These are phyloP conservation scores for Hyaena hyaena DNA, from an alignment of 2,113 vertebrate genomes.

Conservation along the genomic window DNA sequence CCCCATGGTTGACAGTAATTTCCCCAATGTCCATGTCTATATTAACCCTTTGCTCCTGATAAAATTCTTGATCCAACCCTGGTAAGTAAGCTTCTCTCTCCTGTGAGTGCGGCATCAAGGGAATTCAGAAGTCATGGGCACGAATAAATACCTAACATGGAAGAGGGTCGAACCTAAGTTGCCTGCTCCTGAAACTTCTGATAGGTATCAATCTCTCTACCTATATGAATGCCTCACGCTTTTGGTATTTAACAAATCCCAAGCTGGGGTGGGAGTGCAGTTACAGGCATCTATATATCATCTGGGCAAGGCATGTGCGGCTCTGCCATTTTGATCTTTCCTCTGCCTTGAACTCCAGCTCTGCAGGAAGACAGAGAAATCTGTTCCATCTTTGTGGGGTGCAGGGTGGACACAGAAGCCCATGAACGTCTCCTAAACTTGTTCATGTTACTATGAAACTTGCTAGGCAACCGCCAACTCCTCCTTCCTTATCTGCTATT, in stretches of 20 bases:
- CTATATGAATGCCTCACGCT: neutral
- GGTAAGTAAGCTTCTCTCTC: neutral
- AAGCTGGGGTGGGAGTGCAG: neutral
- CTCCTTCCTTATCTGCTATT: neutral
- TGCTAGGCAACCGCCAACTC: neutral
- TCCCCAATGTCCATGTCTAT: neutral
- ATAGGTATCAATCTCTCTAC: neutral
- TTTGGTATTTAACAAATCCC: neutral
- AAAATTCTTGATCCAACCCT: neutral
- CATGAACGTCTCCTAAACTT: neutral
- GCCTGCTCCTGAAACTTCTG: neutral
- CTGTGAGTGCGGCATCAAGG: neutral
- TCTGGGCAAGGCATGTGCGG: neutral
- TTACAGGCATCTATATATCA: neutral
- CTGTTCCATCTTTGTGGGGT: neutral
- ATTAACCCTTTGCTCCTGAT: neutral
- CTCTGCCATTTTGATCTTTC: neutral
- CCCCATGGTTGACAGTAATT: neutral
- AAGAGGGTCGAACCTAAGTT: neutral
- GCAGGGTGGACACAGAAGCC: neutral
- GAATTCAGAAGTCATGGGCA: neutral
- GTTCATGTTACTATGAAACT: neutral
- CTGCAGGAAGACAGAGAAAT: conserved; percentile 6
- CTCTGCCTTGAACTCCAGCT: neutral
- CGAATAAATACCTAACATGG: neutral